Evolutionary conservation across 2,113 vertebrate species (phyloP).

Genomic region (Alces alces): DNA sequence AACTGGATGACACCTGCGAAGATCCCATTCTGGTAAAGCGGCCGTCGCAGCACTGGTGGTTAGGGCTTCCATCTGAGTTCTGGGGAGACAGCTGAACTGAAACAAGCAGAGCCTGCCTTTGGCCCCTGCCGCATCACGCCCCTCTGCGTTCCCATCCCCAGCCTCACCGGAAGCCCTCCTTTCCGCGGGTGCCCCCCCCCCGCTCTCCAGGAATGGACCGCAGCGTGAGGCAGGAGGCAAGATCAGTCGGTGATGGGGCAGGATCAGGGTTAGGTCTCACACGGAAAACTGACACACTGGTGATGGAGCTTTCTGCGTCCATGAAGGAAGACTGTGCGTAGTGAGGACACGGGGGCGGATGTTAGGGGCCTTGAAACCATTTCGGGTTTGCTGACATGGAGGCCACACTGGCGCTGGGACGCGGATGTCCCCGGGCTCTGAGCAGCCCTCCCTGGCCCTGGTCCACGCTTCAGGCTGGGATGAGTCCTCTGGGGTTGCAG

Average conservation of each 20-base stretch:
- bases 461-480: accelerated
- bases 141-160: background rate
- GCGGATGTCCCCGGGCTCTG: accelerated
- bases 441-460: accelerated
- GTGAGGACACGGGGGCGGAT: background rate
- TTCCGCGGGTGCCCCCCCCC: accelerated
- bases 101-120: background rate
- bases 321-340: accelerated
- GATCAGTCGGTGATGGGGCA: accelerated
- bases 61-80: background rate
- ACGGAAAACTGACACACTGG: accelerated
- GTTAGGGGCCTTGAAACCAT: accelerated
- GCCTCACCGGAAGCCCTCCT: background rate
- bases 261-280: background rate
- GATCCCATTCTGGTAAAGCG: background rate
- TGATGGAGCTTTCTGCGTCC: accelerated
- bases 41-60: accelerated
- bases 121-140: background rate
- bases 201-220: background rate
- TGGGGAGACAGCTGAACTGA: no score
- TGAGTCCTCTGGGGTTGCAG: accelerated
- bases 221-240: accelerated
- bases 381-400: accelerated
- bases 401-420: accelerated
- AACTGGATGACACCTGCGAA: background rate